Conservation (phyloP, 2,797 vertebrate genomes). For the Potorous gilbertii region DNA sequence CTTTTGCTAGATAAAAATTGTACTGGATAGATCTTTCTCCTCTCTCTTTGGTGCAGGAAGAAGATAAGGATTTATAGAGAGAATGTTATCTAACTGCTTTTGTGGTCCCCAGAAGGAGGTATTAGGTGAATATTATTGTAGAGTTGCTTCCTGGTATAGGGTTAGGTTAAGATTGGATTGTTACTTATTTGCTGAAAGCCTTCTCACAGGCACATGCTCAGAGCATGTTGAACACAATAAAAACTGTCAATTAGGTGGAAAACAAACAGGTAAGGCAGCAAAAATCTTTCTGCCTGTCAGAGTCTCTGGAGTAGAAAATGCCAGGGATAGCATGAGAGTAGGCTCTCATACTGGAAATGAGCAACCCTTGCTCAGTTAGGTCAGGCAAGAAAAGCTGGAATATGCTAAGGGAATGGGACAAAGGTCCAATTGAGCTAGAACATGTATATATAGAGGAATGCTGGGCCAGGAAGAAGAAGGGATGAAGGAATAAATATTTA, state of each 20-base stretch:
- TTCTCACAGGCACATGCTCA: not conserved
- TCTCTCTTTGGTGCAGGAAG: not conserved
- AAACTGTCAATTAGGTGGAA: not conserved
- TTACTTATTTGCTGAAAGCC: conserved; percentile 50
- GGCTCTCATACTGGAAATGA: not conserved
- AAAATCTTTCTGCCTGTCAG: not conserved
- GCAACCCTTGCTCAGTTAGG: not conserved
- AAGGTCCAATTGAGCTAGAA: not conserved
- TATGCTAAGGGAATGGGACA: not conserved
- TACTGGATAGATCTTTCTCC: not conserved
- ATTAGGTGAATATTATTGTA: conserved; percentile 39
- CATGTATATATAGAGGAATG: not conserved
- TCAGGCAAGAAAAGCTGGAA: not conserved
- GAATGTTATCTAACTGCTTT: conserved; percentile 38
- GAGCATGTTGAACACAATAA: conserved; percentile 13
- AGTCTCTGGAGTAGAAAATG: not conserved
- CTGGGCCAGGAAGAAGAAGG: not conserved
- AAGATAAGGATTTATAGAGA: conserved; percentile 37
- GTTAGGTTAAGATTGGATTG: not conserved
- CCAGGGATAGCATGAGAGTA: not conserved
- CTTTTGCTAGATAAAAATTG: not conserved
- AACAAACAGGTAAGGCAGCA: not conserved
- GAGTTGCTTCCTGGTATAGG: not conserved
- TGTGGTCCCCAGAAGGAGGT: conserved; percentile 37
- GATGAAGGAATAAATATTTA: not conserved